These are phyloP conservation scores for Tinamus guttatus DNA, from an alignment of 2,113 vertebrate species.

Conservation along the genomic window DNA sequence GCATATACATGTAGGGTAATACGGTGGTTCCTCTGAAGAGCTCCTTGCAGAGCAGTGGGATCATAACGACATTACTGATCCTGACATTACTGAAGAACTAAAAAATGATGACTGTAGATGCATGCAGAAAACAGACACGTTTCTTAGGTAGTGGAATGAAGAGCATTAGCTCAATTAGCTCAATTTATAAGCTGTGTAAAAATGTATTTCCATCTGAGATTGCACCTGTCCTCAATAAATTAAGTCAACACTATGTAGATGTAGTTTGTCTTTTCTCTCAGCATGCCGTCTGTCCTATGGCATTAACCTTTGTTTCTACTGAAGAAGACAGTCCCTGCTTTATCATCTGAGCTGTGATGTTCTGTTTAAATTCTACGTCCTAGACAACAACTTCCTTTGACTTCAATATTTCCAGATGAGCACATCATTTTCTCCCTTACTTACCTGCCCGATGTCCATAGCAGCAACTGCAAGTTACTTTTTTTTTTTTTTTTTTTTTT, in stretches of 20 bases:
- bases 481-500: no score
- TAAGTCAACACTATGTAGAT: not conserved
- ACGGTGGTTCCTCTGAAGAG: fast-evolving
- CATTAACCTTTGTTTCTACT: not conserved
- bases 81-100: not conserved
- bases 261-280: not conserved
- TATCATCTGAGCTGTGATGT: not conserved
- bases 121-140: not conserved
- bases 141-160: not conserved
- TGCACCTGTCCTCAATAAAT: not conserved
- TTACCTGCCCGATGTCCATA: fast-evolving
- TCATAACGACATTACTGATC: not conserved
- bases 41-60: not conserved
- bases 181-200: not conserved
- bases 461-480: not conserved
- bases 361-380: not conserved
- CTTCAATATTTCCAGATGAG: not conserved
- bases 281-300: not conserved
- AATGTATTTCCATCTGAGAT: not conserved
- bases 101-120: not conserved
- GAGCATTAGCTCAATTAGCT: not conserved
- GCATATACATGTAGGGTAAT: not conserved
- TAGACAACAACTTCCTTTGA: not conserved
- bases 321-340: not conserved
- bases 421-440: not conserved